phyloP scores from a whole-genome alignment of 2,797 vertebrate genomes.

The Darevskia nairensis region DNA sequence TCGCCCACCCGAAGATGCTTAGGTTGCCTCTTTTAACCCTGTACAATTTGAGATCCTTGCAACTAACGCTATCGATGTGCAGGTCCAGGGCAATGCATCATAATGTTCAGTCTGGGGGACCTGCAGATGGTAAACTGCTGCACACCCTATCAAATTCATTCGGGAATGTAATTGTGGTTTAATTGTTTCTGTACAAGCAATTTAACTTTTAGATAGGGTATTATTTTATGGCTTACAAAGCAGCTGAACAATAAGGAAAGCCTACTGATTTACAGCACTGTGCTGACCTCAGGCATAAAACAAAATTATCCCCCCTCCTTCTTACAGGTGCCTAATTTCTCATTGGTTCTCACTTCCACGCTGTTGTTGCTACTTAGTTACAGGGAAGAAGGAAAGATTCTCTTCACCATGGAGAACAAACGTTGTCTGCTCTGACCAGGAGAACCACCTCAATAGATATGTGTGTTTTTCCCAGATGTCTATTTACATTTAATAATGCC shows the following conservation, averaged over 20 bases:
- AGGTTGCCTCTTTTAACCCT: not conserved
- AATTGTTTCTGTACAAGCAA: constrained; percentile 47
- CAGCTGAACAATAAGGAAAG: constrained; percentile 38
- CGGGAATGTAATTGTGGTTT: constrained; percentile 42
- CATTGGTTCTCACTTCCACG: constrained; percentile 6
- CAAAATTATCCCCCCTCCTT: constrained; percentile 20
- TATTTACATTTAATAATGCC: constrained; percentile 9
- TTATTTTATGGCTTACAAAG: constrained; percentile 41
- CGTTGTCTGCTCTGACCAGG: constrained; percentile 7
- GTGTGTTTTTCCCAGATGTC: constrained; percentile 14
- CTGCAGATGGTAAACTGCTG: constrained; percentile 44
- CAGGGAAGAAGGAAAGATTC: constrained; percentile 25
- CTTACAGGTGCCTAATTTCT: constrained; percentile 35
- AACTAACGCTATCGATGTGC: not conserved
- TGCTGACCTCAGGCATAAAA: constrained; percentile 39
- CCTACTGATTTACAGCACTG: constrained; percentile 21
- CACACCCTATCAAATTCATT: constrained; percentile 41
- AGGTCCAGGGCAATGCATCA: not conserved
- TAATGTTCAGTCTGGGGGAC: constrained; percentile 35
- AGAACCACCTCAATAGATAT: constrained; percentile 15
- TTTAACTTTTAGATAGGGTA: constrained; percentile 55
- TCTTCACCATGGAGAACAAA: constrained; percentile 7
- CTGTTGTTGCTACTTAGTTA: constrained; percentile 17
- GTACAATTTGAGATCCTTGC: not conserved
- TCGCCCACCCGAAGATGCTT: not conserved